A percentile compares a stretch with the other conserved stretches of the same genome.
These are phyloP conservation scores for Thalassophryne amazonica DNA, from an alignment of 2,797 vertebrate genomes.

Conservation along the genomic window DNA sequence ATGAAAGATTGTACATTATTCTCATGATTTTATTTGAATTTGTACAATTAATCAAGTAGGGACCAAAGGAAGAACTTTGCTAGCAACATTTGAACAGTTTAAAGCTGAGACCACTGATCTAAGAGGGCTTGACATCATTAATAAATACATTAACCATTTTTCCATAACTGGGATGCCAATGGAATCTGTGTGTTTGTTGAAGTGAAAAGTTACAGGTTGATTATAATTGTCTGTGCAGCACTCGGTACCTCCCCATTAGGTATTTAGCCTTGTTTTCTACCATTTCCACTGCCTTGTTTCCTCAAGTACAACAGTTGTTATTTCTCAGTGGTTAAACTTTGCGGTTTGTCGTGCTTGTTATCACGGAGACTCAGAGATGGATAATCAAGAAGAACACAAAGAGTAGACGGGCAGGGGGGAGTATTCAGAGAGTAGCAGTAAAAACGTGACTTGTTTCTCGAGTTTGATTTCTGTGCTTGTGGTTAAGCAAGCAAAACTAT, in stretches of 20 bases:
- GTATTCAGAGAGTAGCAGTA: constrained; percentile 1
- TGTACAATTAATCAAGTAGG: no score
- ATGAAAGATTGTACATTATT: no score
- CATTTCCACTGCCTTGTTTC: constrained; percentile 28
- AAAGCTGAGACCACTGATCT: no score
- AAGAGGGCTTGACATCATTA: neutral
- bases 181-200: constrained; percentile 22
- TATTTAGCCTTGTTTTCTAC: constrained; percentile 41
- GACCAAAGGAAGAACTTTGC: no score
- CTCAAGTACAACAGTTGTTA: constrained; percentile 44
- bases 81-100: no score
- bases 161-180: neutral
- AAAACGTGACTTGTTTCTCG: constrained; percentile 24
- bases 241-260: constrained; percentile 31
- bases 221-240: constrained; percentile 30
- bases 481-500: constrained; percentile 2
- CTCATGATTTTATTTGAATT: no score
- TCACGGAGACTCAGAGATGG: constrained; percentile 45
- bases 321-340: constrained; percentile 53
- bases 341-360: constrained; percentile 55
- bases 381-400: constrained; percentile 46
- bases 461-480: constrained; percentile 1
- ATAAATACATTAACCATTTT: constrained; percentile 4
- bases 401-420: constrained; percentile 12
- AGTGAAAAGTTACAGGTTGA: constrained; percentile 30